These are phyloP conservation scores for Toxonevra muliebris DNA, from an alignment of 2,888 invertebrate genomes.

Conservation along the genomic window DNA sequence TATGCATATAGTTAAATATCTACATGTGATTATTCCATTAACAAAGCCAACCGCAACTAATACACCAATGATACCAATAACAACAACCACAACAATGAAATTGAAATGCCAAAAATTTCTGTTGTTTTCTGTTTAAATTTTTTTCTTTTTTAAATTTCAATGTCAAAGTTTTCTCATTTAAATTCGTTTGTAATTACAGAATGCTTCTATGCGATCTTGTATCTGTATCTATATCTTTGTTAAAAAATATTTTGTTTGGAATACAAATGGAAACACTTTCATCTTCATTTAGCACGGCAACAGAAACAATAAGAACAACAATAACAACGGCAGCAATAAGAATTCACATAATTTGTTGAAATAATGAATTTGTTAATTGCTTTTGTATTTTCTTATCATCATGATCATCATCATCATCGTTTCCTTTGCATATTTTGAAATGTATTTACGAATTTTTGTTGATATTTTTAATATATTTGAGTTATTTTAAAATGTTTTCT, in stretches of 20 bases:
- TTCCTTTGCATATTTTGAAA: conserved; percentile 8
- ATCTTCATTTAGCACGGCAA: conserved; percentile 7
- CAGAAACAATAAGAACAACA: too few species aligned
- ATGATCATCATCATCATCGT: conserved; percentile 11
- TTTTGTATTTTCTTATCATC: not conserved
- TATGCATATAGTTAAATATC: not conserved
- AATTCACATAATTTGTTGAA: conserved; percentile 3
- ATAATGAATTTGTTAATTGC: not conserved
- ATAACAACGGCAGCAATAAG: conserved; percentile 11
- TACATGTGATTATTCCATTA: not conserved
- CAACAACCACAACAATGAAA: conserved; percentile 17
- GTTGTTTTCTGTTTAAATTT: conserved; percentile 31
- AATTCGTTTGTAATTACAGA: conserved; percentile 9
- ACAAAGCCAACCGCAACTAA: not conserved
- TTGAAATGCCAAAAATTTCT: conserved; percentile 15
- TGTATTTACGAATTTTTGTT: not conserved
- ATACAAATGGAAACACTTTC: conserved; percentile 28
- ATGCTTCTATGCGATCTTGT: conserved; percentile 16
- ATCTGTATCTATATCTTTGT: conserved; percentile 24
- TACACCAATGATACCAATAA: conserved; percentile 12
- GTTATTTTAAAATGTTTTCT: conserved; percentile 15
- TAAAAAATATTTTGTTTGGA: conserved; percentile 12
- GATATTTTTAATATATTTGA: conserved; percentile 8
- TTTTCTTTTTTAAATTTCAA: conserved; percentile 33
- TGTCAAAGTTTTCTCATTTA: conserved; percentile 32